Percentiles rank a stretch among this genome's conserved stretches.
These are phyloP conservation scores for Camelus bactrianus DNA, from an alignment of 2,113 vertebrate genomes.

Conservation along the genomic window DNA sequence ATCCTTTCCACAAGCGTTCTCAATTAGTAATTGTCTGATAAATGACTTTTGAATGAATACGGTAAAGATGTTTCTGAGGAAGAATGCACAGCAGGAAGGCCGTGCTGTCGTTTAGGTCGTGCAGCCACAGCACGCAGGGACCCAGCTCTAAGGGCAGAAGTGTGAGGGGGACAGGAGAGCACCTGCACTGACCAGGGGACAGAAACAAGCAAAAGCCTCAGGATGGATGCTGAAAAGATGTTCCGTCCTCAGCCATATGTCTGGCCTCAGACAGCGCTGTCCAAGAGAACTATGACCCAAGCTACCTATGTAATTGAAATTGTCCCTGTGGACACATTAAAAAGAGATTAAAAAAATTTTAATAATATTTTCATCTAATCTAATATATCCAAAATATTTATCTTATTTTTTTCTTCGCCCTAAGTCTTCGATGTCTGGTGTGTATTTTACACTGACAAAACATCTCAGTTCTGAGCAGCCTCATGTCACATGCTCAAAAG, in stretches of 20 bases:
- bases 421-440: background rate
- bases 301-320: background rate
- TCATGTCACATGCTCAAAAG: accelerated
- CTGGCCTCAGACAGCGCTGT: background rate
- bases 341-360: background rate
- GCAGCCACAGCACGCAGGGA: background rate
- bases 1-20: background rate
- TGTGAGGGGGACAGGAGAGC: background rate
- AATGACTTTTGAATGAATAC: background rate
- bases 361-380: background rate
- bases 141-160: background rate
- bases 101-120: background rate
- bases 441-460: background rate
- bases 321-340: background rate
- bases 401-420: background rate
- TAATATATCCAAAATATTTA: background rate
- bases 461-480: background rate
- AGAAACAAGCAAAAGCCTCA: background rate
- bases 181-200: background rate
- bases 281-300: background rate
- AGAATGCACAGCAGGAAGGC: background rate
- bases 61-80: background rate
- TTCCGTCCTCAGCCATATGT: background rate
- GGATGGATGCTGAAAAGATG: background rate
- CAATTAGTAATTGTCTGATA: background rate